Conservation (phyloP, 2,113 vertebrate genomes). For the Lota lota region DNA sequence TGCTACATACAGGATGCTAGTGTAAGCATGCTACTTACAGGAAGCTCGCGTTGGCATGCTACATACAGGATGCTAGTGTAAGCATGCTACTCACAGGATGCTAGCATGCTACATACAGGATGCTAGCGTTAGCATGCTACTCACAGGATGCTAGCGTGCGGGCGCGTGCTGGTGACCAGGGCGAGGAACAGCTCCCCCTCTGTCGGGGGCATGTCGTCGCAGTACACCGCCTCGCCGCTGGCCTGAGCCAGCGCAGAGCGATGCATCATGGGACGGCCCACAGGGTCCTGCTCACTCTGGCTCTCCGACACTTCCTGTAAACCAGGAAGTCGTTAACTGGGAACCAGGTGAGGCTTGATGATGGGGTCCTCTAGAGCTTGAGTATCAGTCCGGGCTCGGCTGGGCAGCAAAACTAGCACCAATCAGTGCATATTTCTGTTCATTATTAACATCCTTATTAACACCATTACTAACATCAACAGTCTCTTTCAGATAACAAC, state of each 20-base stretch:
- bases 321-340: background rate
- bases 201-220: conserved; percentile 81
- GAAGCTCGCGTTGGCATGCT: conserved; percentile 50
- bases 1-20: background rate
- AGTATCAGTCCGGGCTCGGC: too few species aligned
- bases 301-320: conserved; percentile 65
- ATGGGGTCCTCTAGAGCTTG: background rate
- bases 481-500: too few species aligned
- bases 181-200: conserved; percentile 83
- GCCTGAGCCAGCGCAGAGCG: conserved; percentile 82
- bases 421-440: too few species aligned
- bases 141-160: conserved; percentile 72
- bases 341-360: background rate
- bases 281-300: conserved; percentile 77
- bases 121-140: background rate
- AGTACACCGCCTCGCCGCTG: conserved; percentile 86
- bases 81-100: background rate
- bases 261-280: conserved; percentile 86
- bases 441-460: too few species aligned
- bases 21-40: background rate
- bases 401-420: too few species aligned
- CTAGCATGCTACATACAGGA: background rate
- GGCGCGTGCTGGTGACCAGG: conserved; percentile 83
- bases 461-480: too few species aligned
- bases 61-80: background rate